Percentiles rank a stretch among this genome's conserved stretches.
These are phyloP conservation scores for Tauraco erythrolophus DNA, from an alignment of 2,113 vertebrate genomes.

Conservation along the genomic window DNA sequence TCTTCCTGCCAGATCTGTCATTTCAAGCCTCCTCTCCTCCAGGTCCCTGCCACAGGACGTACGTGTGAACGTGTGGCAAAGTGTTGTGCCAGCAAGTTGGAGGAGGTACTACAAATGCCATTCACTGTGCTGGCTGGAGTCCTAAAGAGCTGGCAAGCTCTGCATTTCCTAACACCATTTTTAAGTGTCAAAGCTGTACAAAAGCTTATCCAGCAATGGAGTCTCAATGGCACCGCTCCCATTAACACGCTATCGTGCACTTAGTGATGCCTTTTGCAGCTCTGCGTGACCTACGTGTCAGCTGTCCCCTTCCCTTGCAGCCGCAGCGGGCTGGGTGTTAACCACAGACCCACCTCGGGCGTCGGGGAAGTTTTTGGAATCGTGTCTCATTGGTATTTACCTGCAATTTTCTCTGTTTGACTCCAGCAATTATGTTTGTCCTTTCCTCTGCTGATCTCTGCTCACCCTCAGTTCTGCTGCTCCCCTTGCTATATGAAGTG, in stretches of 20 bases:
- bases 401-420: conserved; percentile 51
- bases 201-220: not conserved
- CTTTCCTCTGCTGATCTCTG: conserved; percentile 7
- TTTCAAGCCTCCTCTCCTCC: not conserved
- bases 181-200: conserved; percentile 1
- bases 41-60: not conserved
- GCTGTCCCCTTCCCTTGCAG: not conserved
- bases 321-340: not conserved
- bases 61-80: not conserved
- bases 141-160: conserved; percentile 22
- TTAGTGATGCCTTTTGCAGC: not conserved
- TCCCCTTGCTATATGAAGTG: not conserved
- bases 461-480: not conserved
- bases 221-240: not conserved
- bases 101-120: not conserved
- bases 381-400: not conserved
- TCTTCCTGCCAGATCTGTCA: not conserved
- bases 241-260: not conserved
- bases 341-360: accelerated
- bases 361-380: not conserved
- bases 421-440: conserved; percentile 56
- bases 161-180: conserved; percentile 28
- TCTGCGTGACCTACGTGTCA: not conserved
- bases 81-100: not conserved
- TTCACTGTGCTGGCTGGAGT: conserved; percentile 24